Conservation (phyloP, 2,113 vertebrate species). For the Alethe diademata region DNA sequence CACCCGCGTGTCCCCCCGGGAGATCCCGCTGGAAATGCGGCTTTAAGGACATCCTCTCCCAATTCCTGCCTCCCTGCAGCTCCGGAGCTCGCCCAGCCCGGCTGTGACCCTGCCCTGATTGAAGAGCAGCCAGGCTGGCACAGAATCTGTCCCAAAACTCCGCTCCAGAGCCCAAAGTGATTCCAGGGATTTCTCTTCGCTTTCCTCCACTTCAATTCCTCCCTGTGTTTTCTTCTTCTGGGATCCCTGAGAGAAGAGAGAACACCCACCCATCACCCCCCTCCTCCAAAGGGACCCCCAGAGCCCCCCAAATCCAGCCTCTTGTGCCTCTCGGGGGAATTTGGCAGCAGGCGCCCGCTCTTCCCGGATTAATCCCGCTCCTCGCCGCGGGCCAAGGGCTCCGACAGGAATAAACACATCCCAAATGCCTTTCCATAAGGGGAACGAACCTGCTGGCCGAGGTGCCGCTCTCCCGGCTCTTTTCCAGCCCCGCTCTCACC, state of each 20-base stretch:
- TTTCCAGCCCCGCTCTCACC: background rate
- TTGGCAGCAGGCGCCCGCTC: background rate
- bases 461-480: background rate
- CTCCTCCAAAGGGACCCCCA: background rate
- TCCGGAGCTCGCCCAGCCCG: background rate
- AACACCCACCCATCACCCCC: background rate
- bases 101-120: background rate
- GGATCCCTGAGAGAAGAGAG: background rate
- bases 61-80: background rate
- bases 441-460: conserved; percentile 7
- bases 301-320: background rate
- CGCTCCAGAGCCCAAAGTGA: fast-evolving
- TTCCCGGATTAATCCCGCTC: background rate
- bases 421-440: conserved; percentile 43
- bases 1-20: background rate
- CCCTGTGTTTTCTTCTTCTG: background rate
- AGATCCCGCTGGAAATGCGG: background rate
- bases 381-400: background rate
- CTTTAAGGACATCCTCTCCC: background rate
- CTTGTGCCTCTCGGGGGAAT: fast-evolving
- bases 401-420: conserved; percentile 34
- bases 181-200: background rate
- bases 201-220: background rate
- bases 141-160: background rate
- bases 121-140: background rate